Conservation (phyloP, 2,797 vertebrate species). For the Micrastur ruficollis region DNA sequence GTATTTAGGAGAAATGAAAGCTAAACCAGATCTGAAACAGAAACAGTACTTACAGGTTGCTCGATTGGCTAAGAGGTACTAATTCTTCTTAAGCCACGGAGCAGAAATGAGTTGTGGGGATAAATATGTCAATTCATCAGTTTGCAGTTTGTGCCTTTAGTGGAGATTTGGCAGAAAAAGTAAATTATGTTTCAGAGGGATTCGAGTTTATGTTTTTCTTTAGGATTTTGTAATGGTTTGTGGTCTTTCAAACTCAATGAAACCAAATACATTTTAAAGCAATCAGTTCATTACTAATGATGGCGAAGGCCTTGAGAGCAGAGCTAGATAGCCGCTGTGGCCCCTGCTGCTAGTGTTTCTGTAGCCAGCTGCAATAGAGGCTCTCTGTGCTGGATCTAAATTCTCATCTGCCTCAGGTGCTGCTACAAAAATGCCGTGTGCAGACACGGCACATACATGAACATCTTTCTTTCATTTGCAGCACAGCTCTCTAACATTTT, state of each 20-base stretch:
- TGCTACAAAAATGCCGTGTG: neutral
- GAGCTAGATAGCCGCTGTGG: neutral
- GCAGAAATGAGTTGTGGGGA: constrained; percentile 20
- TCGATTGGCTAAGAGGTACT: neutral
- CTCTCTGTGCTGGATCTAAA: neutral
- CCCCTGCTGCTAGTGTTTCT: neutral
- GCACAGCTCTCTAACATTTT: neutral
- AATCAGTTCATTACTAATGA: neutral
- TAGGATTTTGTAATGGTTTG: neutral
- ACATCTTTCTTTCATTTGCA: neutral
- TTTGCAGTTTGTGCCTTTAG: neutral
- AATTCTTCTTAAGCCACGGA: neutral
- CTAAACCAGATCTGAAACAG: neutral
- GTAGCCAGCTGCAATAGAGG: neutral
- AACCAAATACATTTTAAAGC: neutral
- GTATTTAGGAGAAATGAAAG: neutral
- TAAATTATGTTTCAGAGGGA: neutral
- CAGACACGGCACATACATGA: neutral
- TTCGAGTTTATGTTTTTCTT: neutral
- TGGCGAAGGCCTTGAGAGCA: neutral
- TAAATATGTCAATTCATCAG: neutral
- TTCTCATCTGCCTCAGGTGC: neutral
- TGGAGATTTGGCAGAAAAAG: neutral
- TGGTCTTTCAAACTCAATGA: neutral
- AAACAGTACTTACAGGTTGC: neutral